Evolutionary conservation across 2,888 invertebrate species (phyloP), one percentile per base, ranked within the genome.

Genomic region (Allolobophora icterica): DNA sequence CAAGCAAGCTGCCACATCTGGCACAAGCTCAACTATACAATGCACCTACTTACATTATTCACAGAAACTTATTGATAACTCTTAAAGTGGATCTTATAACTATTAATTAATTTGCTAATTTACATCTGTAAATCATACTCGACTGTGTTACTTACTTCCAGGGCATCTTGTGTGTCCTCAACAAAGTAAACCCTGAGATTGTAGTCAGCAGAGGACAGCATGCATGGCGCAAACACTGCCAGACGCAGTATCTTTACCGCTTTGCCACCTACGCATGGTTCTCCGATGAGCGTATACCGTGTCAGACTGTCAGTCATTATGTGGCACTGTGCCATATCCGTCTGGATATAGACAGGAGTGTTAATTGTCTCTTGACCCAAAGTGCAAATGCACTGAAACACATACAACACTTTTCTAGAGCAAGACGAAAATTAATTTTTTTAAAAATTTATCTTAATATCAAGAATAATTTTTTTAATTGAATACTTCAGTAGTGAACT

Each of bases 301-400:
- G 97, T 97, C 89, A 97, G 96, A 94, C 97, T 97, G 95, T 99
- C 99, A 90, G 98, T 97, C 95, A 99, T 98, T 93, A 99, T 96
- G 96, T 97, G 99, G 93, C 95, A 95, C 96, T 97, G 97, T 92
- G 97, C 97, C 92, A 97, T 96, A 95, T 99, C 99, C 94, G 99
- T 96, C 96, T 99, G 99, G 90, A 98, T 97, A 95, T 98, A 99
- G 92, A 99, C 97, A 17, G 98, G 97, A 40, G 98, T 97, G 95
- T 97, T 97, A 93, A 98, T 97, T 52, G 97, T 98, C 96, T 98
- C 98, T 94, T 97, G 97, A 0, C 98, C 98, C 84, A 98, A 95
- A 24, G 90, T 90, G 40, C 90, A 90, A 45, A 90, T 40, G 15
- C 45, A 40, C 90, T 90, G 84, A 38, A 84, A 90, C 17, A 90